These are phyloP conservation scores for Platycnemis pennipes DNA, from an alignment of 2,888 invertebrate species.

Conservation along the genomic window DNA sequence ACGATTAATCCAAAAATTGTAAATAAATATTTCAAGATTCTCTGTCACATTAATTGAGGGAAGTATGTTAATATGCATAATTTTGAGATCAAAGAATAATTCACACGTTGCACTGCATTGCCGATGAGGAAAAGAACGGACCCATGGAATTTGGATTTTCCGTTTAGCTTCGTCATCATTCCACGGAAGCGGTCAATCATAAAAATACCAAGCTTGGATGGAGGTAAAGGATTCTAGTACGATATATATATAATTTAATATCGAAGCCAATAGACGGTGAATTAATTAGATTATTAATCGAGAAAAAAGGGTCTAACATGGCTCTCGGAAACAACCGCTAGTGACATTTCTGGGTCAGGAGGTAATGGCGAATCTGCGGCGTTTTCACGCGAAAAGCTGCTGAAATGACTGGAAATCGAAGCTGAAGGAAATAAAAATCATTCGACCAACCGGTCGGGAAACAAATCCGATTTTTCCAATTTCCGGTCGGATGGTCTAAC, in stretches of 20 bases:
- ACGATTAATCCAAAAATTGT: too few species aligned
- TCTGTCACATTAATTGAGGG: too few species aligned
- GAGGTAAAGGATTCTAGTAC: background rate
- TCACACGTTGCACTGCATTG: too few species aligned
- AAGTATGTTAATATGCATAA: too few species aligned
- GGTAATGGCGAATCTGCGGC: background rate
- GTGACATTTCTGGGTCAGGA: slow-evolving; percentile 18
- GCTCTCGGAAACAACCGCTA: background rate
- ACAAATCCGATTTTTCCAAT: slow-evolving; percentile 36
- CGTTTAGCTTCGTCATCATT: background rate
- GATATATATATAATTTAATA: background rate
- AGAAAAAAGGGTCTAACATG: background rate
- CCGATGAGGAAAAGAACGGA: too few species aligned
- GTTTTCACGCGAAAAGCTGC: background rate
- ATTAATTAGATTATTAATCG: background rate
- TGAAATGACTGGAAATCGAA: background rate
- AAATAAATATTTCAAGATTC: too few species aligned
- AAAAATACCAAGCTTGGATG: background rate
- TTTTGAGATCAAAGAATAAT: too few species aligned
- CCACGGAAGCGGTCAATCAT: background rate
- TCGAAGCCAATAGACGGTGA: background rate
- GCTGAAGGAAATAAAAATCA: background rate
- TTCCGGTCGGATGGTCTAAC: background rate
- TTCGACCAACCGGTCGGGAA: background rate
- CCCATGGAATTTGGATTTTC: too few species aligned